Conservation (phyloP, 2,888 invertebrate species). For the Unio delphinus region DNA sequence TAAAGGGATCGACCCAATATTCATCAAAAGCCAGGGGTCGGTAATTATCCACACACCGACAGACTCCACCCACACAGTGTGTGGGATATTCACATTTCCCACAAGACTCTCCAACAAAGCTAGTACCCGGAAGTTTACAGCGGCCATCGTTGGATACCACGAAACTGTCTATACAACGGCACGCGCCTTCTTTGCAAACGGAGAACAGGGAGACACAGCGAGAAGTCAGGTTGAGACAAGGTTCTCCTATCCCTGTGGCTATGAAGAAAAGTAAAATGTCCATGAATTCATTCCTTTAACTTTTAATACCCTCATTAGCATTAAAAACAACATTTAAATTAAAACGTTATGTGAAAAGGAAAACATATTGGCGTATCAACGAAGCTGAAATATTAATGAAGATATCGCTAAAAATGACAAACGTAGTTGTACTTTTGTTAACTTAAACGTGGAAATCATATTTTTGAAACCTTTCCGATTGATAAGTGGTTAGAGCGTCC, state of each 20-base stretch:
- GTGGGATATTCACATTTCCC: conserved; percentile 42
- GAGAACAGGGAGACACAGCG: conserved; percentile 43
- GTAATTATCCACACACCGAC: conserved; percentile 35
- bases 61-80: conserved; percentile 29
- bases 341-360: too few relatives aligned
- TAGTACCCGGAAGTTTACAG: conserved; percentile 39
- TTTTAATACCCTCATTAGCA: too few relatives aligned
- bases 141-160: conserved; percentile 40
- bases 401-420: too few relatives aligned
- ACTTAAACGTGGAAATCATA: too few relatives aligned
- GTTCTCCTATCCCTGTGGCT: conserved; percentile 36
- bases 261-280: background rate
- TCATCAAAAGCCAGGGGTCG: conserved; percentile 39
- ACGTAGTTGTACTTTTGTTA: too few relatives aligned
- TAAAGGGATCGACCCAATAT: conserved; percentile 45
- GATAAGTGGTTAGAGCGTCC: too few relatives aligned
- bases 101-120: conserved; percentile 42
- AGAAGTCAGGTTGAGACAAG: conserved; percentile 24
- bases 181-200: conserved; percentile 30
- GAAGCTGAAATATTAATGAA: background rate
- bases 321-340: background rate
- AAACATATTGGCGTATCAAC: background rate
- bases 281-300: too few relatives aligned
- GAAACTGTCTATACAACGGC: conserved; percentile 34
- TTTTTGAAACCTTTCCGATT: too few relatives aligned